Base-by-base conservation (phyloP, 1,140 invertebrate genomes). In the Apis dorsata region DNA sequence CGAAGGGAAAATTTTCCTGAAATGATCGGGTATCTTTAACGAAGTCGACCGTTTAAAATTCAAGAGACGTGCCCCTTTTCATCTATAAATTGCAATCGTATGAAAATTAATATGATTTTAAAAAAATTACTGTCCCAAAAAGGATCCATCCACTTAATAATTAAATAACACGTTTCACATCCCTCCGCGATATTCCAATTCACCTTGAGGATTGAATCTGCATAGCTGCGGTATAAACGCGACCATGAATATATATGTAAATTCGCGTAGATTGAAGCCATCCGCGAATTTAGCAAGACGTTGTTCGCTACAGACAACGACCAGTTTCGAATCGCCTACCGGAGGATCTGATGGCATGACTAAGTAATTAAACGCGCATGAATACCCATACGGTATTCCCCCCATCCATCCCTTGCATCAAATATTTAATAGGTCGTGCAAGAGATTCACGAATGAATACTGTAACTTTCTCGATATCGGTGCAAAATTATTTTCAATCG, bases 341-440 rank as follows among this genome's bases (percentile, higher is more conserved):
- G 24, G 49, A 63, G 80, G 69, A 44, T 44, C 34, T 55, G 65
- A 44, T 70, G 44, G 74, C 49, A 70, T 49, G 80, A 68, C 74
- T 77, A 51, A 77, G 65, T 82, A 82, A 82, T 82, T 82, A 69
- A 82, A 55, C 65, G 66, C 74, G 80, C 80, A 63, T 82, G 80
- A 82, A 82, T 82, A 70, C 55, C 34, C 55, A 69, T 51, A 76
- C 53, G 73, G 63, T 60, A 81, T 81, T 81, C 19, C 55, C 73
- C 53, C 17, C 24, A 44, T 5, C 57, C 49, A 82, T 59, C 79
- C 34, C 15, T 34, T 1, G 28, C n/a, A 17, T 57, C 44, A 74
- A 81, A 59, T 53, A 59, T 49, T 68, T 66, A 44, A 44, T 51
- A 19, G 62, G 28, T 75, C 34, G 17, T 24, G 53, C 28, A 34